These are phyloP conservation scores for Chelonia mydas DNA, from an alignment of 2,797 vertebrate species.

Conservation along the genomic window DNA sequence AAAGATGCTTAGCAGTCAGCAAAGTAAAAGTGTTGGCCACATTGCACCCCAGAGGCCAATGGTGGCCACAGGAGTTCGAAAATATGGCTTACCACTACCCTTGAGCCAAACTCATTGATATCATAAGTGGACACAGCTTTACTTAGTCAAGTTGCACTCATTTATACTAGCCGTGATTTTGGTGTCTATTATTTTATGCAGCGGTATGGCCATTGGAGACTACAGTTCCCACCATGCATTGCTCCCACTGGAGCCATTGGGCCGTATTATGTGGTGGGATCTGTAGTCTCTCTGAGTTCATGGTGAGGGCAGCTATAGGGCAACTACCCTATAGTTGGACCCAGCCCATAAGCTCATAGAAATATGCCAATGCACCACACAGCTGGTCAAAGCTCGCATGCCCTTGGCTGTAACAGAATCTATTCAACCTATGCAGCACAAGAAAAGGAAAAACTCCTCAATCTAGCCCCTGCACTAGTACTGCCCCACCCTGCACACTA, in stretches of 20 bases:
- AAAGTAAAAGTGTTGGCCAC: slow-evolving; percentile 29
- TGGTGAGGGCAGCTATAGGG: background rate
- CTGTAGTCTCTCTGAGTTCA: background rate
- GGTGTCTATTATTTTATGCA: background rate
- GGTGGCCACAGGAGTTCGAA: slow-evolving; percentile 32
- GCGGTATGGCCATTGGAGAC: slow-evolving; percentile 3
- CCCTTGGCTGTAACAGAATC: background rate
- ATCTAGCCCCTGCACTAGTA: background rate
- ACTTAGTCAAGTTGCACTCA: slow-evolving; percentile 10
- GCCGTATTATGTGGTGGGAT: background rate
- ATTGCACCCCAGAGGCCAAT: slow-evolving; percentile 42
- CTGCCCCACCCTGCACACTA: rapidly evolving
- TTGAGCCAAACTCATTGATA: slow-evolving; percentile 32
- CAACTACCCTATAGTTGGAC: background rate
- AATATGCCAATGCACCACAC: background rate
- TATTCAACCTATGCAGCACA: background rate
- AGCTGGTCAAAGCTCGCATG: background rate
- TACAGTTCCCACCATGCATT: rapidly evolving
- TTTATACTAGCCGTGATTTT: slow-evolving; percentile 17
- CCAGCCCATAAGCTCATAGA: background rate
- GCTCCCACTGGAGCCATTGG: background rate
- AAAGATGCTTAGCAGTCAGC: background rate
- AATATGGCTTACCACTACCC: slow-evolving; percentile 19
- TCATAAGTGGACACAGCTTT: slow-evolving; percentile 33
- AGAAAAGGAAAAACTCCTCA: background rate